These are phyloP conservation scores for Mormyrus hasselquistii DNA, from an alignment of 2,797 vertebrate genomes.

Conservation along the genomic window DNA sequence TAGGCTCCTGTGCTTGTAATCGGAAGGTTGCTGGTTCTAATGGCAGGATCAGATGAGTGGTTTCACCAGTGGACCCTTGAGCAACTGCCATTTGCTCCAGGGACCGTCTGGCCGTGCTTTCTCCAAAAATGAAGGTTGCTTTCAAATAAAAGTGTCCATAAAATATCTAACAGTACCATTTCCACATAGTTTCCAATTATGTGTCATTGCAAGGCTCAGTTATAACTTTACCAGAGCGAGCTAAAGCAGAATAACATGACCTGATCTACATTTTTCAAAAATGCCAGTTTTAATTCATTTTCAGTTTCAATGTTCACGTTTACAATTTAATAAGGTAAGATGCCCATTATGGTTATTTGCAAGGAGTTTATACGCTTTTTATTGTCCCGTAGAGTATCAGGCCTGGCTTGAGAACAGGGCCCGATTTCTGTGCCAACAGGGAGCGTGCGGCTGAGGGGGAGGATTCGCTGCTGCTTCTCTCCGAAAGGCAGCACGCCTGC, in stretches of 20 bases:
- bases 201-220: neutral
- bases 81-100: neutral
- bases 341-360: neutral
- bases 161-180: neutral
- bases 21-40: neutral
- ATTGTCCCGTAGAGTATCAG: neutral
- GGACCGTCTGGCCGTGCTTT: neutral
- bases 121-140: neutral
- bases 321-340: neutral
- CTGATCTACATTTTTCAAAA: neutral
- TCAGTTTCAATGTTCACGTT: neutral
- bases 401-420: neutral
- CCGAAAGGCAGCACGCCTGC: neutral
- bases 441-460: neutral
- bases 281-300: neutral
- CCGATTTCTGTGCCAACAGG: neutral
- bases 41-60: neutral
- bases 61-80: neutral
- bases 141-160: neutral
- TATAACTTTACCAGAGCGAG: neutral
- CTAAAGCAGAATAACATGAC: neutral
- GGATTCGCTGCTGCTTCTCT: neutral
- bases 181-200: neutral
- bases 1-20: neutral
- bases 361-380: neutral